These are phyloP conservation scores for Mola mola DNA, from an alignment of 2,113 vertebrate species.

Conservation along the genomic window DNA sequence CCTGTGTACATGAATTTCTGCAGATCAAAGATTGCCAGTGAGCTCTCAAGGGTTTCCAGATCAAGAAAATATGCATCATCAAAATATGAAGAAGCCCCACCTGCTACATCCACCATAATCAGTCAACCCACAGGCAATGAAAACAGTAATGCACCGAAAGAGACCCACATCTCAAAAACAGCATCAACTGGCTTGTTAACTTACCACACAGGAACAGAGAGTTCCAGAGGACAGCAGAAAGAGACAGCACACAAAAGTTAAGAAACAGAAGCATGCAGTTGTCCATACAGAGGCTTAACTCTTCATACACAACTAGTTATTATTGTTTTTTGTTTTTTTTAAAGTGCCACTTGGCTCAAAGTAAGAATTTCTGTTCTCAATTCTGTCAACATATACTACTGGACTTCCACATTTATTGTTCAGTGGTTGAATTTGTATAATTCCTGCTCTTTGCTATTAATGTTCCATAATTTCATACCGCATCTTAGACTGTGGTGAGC, in stretches of 20 bases:
- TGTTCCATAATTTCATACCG: too few species aligned
- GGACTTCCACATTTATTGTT: not conserved
- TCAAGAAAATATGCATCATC: not conserved
- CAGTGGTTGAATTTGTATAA: not conserved
- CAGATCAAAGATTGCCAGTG: constrained; percentile 14
- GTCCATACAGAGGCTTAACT: too few species aligned
- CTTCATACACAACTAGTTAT: not conserved
- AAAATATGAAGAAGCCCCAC: constrained; percentile 10
- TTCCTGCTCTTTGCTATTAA: too few species aligned
- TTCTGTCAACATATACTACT: not conserved
- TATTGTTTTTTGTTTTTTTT: not conserved
- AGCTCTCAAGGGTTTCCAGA: not conserved
- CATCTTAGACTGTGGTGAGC: too few species aligned
- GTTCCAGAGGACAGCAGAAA: constrained; percentile 79
- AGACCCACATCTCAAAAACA: constrained; percentile 45
- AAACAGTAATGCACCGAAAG: constrained; percentile 38
- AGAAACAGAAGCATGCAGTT: constrained; percentile 56
- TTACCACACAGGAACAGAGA: constrained; percentile 75
- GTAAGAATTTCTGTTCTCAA: not conserved
- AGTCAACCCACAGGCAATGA: constrained; percentile 25
- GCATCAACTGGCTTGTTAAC: constrained; percentile 59
- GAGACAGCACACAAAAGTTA: constrained; percentile 76
- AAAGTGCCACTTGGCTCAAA: not conserved
- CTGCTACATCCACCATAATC: constrained; percentile 8
- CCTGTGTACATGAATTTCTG: not conserved